Percentiles rank a stretch among this genome's conserved stretches.
Conservation (phyloP, 2,888 invertebrate species). For the Ferdinandea cuprea region DNA sequence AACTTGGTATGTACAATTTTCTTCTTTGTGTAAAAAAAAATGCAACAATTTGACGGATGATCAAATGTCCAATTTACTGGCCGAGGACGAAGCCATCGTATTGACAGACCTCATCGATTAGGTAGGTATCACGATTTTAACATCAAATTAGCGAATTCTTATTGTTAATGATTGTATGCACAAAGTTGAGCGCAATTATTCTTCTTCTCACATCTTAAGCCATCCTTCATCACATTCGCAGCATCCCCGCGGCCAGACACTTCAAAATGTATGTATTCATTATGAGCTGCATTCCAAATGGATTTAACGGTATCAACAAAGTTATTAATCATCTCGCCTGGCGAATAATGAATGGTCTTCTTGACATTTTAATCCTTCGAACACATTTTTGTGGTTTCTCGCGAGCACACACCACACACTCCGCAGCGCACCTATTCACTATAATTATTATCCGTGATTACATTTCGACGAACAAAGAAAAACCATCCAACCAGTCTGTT, state of each 20-base stretch:
- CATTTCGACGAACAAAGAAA: conserved; percentile 64
- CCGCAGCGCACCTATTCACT: conserved; percentile 73
- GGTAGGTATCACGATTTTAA: background rate
- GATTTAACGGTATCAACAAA: conserved; percentile 72
- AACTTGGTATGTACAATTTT: too few species aligned
- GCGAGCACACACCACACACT: conserved; percentile 42
- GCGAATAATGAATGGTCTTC: conserved; percentile 77
- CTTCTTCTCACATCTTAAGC: conserved; percentile 9
- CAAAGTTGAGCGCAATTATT: background rate
- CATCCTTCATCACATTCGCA: conserved; percentile 15
- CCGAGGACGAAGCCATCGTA: too few species aligned
- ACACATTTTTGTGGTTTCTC: conserved; percentile 76
- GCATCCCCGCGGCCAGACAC: background rate
- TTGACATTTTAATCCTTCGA: conserved; percentile 77
- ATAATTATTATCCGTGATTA: conserved; percentile 75
- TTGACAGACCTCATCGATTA: too few species aligned
- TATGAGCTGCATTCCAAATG: conserved; percentile 64
- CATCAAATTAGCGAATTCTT: conserved; percentile 1
- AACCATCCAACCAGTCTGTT: conserved; percentile 47
- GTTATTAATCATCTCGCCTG: conserved; percentile 74
- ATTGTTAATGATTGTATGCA: background rate
- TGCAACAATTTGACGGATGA: too few species aligned
- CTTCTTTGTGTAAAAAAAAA: too few species aligned
- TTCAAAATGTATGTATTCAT: conserved; percentile 46
- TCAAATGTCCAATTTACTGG: too few species aligned